Base-by-base conservation (phyloP, 1,140 invertebrate species). In the Saccostrea glomerata region DNA sequence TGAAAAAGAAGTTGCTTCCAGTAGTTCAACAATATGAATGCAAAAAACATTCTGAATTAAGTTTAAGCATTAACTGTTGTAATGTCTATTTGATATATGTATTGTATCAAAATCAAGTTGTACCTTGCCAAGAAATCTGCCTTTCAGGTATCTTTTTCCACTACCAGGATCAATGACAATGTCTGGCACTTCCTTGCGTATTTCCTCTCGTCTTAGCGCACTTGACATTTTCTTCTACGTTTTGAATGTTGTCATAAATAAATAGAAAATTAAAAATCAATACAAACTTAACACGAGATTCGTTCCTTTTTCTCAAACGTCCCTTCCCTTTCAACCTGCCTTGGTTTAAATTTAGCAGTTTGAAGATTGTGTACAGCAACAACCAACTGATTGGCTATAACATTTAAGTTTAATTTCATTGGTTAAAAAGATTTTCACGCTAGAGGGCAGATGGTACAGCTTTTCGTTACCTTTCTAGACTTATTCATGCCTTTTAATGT, bases 61-160 rank as follows among this genome's bases (percentile, higher is more conserved):
- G 58, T 20, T 63, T 63, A 63, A 63, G 17, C 17, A 63, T 63
- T 15, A 63, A 63, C 17, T 63, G 6, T 0, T 2, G 15, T 17
- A 36, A 77, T 4, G 11, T 13, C 13, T 36, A 9, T 15, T 77
- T 30, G 30, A 77, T 30, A 30, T 77, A 77, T 15, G 4, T 36
- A 36, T 36, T 15, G 25, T 13, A 77, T 25, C 25, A 36, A 13
- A 11, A 36, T 36, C 9, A 11, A 36, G 13, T 60, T 17, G 58
- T 85, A 95, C 94, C 93, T 95, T 95, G 70, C 95, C 96, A n/a
- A 96, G 92, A 94, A 96, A 96, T 91, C 97, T 96, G 91, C 98
- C 97, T 94, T 97, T 97, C 93, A 97, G 96, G 94, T 99, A 99
- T 60, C 96, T 96, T 92, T 96, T 97, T 85, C 97, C 96, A 12